Evolutionary conservation across 2,113 vertebrate species (phyloP).

Genomic region (Scomber scombrus): DNA sequence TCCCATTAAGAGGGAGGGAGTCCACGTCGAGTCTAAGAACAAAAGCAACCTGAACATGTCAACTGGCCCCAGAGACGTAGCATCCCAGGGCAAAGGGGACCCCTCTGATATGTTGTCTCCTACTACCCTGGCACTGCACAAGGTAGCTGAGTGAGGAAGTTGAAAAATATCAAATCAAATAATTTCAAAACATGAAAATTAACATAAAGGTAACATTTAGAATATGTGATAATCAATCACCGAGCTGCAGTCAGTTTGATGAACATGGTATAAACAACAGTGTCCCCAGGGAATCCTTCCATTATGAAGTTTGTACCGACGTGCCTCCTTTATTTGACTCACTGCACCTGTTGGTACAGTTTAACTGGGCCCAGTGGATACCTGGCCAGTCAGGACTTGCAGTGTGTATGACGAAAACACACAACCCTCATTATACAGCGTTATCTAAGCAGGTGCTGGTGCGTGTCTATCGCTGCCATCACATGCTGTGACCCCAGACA

Average conservation of each 20-base stretch:
- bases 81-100: slow-evolving; percentile 78
- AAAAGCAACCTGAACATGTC: slow-evolving; percentile 73
- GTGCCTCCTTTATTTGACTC: slow-evolving; percentile 3
- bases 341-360: not conserved
- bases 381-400: slow-evolving; percentile 54
- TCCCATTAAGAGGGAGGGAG: slow-evolving; percentile 79
- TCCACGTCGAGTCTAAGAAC: slow-evolving; percentile 67
- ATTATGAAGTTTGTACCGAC: slow-evolving; percentile 10
- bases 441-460: slow-evolving; percentile 15
- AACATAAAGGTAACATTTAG: not conserved
- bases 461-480: no score
- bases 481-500: slow-evolving; percentile 8
- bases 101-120: slow-evolving; percentile 84
- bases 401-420: slow-evolving; percentile 25
- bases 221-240: not conserved
- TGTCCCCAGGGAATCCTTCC: slow-evolving; percentile 27
- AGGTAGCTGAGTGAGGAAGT: slow-evolving; percentile 84
- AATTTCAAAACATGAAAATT: not conserved
- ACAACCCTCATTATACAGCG: slow-evolving; percentile 30
- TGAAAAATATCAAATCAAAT: not conserved
- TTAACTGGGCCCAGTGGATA: slow-evolving; percentile 51
- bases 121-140: slow-evolving; percentile 89
- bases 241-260: slow-evolving; percentile 14
- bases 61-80: slow-evolving; percentile 78
- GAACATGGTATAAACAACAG: slow-evolving; percentile 26